These are phyloP conservation scores for Dendroctonus ponderosae DNA, from an alignment of 1,140 invertebrate species.

Conservation along the genomic window DNA sequence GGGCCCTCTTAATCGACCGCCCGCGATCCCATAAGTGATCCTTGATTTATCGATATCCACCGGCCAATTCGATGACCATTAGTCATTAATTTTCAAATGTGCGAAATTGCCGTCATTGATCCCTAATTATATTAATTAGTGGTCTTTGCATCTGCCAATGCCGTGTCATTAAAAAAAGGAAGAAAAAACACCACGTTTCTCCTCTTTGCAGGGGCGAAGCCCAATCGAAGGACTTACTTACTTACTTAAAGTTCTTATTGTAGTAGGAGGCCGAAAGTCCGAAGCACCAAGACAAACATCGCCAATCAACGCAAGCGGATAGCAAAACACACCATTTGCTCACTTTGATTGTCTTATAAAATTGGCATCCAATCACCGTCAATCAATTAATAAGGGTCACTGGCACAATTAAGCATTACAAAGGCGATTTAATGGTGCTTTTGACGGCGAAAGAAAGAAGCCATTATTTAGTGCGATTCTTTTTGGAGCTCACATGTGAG, in stretches of 20 bases:
- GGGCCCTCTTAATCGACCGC: slow-evolving; percentile 35
- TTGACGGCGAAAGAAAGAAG: slow-evolving; percentile 18
- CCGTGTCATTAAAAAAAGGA: no score
- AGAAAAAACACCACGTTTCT: no score
- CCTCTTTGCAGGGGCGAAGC: no score
- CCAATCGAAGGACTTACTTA: no score
- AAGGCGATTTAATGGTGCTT: slow-evolving; percentile 19
- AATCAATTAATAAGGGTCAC: slow-evolving; percentile 22
- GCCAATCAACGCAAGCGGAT: no score
- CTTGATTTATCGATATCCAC: slow-evolving; percentile 37
- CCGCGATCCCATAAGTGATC: slow-evolving; percentile 38
- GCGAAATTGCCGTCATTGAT: slow-evolving; percentile 10
- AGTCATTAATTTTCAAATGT: slow-evolving; percentile 16
- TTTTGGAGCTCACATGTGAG: slow-evolving; percentile 5
- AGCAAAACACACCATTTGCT: no score
- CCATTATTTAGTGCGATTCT: slow-evolving; percentile 18
- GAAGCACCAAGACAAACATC: no score
- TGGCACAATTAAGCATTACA: slow-evolving; percentile 14
- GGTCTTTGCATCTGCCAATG: no score
- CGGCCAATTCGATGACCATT: slow-evolving; percentile 13
- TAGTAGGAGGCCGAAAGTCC: no score
- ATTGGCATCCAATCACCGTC: slow-evolving; percentile 19
- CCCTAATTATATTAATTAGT: no score
- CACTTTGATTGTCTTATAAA: no score
- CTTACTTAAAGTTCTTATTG: no score